A percentile compares a stretch with the other conserved stretches of the same genome.
phyloP scores from a whole-genome alignment of 2,888 invertebrate species.

The Trichogramma dendrolimi region DNA sequence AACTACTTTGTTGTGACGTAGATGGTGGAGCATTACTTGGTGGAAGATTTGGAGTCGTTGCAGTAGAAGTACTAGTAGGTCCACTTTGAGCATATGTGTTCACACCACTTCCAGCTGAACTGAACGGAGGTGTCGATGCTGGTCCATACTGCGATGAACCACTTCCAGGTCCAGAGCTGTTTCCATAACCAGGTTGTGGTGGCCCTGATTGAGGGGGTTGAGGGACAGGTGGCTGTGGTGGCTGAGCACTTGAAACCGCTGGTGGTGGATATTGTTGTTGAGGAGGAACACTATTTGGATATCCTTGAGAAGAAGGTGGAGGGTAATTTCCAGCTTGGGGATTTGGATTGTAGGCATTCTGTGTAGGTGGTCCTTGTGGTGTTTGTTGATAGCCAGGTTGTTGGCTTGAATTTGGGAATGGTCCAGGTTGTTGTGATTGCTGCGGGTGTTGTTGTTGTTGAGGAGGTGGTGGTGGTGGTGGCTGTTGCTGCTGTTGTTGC shows the following conservation, averaged over 20 bases:
- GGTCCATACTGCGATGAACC: constrained; percentile 48
- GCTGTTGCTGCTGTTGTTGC: constrained; percentile 63
- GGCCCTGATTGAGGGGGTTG: constrained; percentile 58
- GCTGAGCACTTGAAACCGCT: constrained; percentile 45
- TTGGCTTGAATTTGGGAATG: constrained; percentile 52
- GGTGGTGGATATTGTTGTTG: constrained; percentile 55
- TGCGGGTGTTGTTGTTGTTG: constrained; percentile 50
- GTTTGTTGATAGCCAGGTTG: constrained; percentile 48
- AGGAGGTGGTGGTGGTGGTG: constrained; percentile 50
- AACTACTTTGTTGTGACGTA: constrained; percentile 48
- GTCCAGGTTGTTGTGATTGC: constrained; percentile 30
- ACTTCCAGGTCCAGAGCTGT: constrained; percentile 51
- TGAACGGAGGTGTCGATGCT: constrained; percentile 50
- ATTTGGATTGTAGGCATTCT: constrained; percentile 46
- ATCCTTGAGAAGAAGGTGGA: constrained; percentile 54
- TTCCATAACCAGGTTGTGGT: constrained; percentile 53
- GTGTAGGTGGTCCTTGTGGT: constrained; percentile 41
- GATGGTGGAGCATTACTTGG: constrained; percentile 55
- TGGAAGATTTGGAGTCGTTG: constrained; percentile 59
- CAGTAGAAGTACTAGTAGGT: constrained; percentile 51
- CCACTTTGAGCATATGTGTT: constrained; percentile 51
- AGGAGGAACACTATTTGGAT: constrained; percentile 50
- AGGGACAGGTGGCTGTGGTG: constrained; percentile 42
- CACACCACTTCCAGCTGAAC: constrained; percentile 42
- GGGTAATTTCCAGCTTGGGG: constrained; percentile 52